phyloP scores from a whole-genome alignment of 1,140 invertebrate genomes.

The Dendrolimus kikuchii region DNA sequence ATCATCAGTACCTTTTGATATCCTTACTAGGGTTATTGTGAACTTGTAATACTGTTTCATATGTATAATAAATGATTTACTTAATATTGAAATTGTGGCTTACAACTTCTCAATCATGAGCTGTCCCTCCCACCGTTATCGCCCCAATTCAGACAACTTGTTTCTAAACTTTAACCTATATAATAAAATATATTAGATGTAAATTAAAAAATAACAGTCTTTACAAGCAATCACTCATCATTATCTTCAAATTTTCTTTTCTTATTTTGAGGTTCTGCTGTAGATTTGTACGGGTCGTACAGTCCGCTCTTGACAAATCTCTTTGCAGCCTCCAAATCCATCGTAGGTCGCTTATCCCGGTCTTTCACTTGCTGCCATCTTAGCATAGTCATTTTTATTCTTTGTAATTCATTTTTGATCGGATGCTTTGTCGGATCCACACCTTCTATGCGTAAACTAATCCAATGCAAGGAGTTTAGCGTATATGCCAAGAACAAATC shows the following conservation, averaged over 20 bases:
- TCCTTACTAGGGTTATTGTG: no score
- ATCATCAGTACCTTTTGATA: no score
- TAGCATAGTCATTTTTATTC: constrained; percentile 73
- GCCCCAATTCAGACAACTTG: no score
- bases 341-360: constrained; percentile 68
- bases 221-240: constrained; percentile 14
- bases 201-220: no score
- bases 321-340: constrained; percentile 72
- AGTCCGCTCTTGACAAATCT: constrained; percentile 75
- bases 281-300: constrained; percentile 53
- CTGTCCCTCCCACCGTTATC: no score
- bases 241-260: constrained; percentile 49
- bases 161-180: no score
- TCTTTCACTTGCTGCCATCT: constrained; percentile 74
- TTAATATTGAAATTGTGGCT: no score
- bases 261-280: constrained; percentile 40
- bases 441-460: constrained; percentile 73
- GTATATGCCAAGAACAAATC: constrained; percentile 75
- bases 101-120: no score
- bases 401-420: constrained; percentile 72
- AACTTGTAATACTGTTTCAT: no score
- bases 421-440: constrained; percentile 72
- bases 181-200: no score
- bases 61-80: no score
- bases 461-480: constrained; percentile 75